phyloP scores from a whole-genome alignment of 2,888 invertebrate genomes.

The Apamea monoglypha region DNA sequence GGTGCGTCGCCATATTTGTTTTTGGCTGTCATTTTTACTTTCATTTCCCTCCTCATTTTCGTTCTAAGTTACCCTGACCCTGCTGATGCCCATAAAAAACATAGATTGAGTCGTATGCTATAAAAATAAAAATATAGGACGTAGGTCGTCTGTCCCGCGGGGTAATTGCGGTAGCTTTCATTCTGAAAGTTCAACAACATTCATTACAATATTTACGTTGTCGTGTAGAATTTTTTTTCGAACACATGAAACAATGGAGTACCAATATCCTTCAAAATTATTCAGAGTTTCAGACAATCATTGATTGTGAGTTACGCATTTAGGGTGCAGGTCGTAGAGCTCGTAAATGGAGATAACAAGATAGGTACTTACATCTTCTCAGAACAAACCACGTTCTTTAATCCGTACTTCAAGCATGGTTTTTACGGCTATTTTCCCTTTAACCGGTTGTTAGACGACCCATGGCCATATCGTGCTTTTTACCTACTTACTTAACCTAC shows the following conservation, averaged over 20 bases:
- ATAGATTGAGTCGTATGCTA: not conserved
- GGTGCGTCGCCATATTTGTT: conserved; percentile 58
- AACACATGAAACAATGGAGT: no score
- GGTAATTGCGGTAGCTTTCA: no score
- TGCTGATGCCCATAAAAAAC: not conserved
- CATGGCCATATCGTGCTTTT: not conserved
- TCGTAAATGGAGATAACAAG: not conserved
- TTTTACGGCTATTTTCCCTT: not conserved
- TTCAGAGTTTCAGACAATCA: no score
- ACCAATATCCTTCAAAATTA: no score
- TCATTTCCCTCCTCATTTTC: not conserved
- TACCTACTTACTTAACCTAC: not conserved
- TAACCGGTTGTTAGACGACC: not conserved
- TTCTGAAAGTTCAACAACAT: no score
- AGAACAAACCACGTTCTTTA: not conserved
- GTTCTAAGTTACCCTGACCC: not conserved
- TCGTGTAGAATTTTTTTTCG: no score
- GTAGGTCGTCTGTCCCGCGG: not conserved
- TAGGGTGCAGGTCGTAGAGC: not conserved
- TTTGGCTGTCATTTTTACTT: not conserved
- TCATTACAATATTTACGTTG: no score
- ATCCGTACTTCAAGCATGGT: not conserved
- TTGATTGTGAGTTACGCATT: no score
- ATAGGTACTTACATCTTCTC: not conserved
- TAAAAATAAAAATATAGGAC: not conserved